Conservation (phyloP, 2,888 invertebrate species). For the Platycnemis pennipes region DNA sequence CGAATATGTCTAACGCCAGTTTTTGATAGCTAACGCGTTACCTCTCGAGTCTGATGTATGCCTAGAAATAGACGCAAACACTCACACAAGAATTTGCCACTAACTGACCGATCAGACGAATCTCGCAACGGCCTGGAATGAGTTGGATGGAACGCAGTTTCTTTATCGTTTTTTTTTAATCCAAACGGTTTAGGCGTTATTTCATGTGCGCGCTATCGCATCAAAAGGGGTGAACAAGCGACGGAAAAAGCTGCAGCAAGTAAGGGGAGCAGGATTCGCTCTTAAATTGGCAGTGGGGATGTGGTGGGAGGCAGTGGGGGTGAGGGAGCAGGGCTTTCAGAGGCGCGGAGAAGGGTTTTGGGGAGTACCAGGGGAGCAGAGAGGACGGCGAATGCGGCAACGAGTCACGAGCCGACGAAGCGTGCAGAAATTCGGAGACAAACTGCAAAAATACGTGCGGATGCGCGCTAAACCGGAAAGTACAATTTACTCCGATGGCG, state of each 20-base stretch:
- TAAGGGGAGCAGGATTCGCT: background rate
- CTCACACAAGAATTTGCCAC: background rate
- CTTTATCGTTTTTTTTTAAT: background rate
- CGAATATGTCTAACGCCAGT: no score
- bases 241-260: background rate
- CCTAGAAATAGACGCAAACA: background rate
- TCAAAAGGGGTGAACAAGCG: background rate
- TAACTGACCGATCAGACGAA: background rate
- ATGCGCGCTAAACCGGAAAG: constrained; percentile 22
- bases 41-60: no score
- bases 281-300: background rate
- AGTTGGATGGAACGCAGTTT: background rate
- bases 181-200: background rate
- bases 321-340: background rate
- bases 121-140: background rate
- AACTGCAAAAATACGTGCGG: constrained; percentile 27
- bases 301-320: background rate
- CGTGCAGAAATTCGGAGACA: constrained; percentile 19
- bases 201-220: background rate
- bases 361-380: background rate
- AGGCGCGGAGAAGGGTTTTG: background rate
- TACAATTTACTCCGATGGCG: constrained; percentile 13
- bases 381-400: background rate
- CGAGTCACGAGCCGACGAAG: constrained; percentile 25
- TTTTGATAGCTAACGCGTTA: no score